Conservation (phyloP, 2,113 vertebrate genomes). For the Coregonus clupeaformis region DNA sequence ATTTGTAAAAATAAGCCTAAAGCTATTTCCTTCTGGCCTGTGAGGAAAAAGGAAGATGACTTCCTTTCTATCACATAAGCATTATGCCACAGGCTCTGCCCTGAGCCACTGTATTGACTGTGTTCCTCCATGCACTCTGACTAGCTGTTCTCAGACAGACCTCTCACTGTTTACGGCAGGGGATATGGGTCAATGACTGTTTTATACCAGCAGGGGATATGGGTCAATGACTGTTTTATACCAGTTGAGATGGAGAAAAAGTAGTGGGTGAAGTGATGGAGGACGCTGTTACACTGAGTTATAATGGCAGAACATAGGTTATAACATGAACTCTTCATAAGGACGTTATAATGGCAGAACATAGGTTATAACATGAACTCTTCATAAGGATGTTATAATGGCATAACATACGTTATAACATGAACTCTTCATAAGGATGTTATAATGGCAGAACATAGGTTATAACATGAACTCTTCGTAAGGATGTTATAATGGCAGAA, state of each 20-base stretch:
- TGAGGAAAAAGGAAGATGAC: conserved; percentile 7
- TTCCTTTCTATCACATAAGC: conserved; percentile 26
- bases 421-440: too few relatives aligned
- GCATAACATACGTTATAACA: too few relatives aligned
- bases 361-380: too few relatives aligned
- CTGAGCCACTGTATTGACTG: background rate
- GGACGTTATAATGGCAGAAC: too few relatives aligned
- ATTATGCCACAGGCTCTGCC: conserved; percentile 30
- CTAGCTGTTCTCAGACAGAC: conserved; percentile 8
- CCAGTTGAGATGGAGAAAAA: conserved; percentile 11
- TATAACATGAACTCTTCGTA: too few relatives aligned
- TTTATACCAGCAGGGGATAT: conserved; percentile 52
- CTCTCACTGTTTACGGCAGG: conserved; percentile 35
- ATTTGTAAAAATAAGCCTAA: conserved; percentile 40
- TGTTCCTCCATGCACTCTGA: background rate
- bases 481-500: too few relatives aligned
- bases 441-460: too few relatives aligned
- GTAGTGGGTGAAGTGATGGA: background rate
- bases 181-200: conserved; percentile 55
- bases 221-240: conserved; percentile 50
- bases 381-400: too few relatives aligned
- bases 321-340: too few relatives aligned
- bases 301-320: background rate
- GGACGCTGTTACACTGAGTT: background rate
- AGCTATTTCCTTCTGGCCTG: conserved; percentile 31